Base-by-base conservation (phyloP, 1,140 invertebrate species). In the Aphaenogaster floridana region DNA sequence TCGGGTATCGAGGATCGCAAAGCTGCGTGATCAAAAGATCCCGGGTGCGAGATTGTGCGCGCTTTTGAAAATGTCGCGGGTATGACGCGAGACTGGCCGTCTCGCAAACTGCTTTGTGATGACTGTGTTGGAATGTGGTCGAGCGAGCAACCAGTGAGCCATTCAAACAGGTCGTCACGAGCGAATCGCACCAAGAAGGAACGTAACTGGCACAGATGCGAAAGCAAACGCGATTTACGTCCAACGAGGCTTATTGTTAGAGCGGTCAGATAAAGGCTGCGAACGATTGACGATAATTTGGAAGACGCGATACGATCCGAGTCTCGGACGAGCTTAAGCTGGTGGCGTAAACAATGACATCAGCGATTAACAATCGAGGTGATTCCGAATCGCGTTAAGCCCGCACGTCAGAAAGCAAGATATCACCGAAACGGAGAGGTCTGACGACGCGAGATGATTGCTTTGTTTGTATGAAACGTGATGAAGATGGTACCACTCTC, bases 241-340 rank as follows among this genome's bases (percentile, higher is more conserved):
- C 4, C 36, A 72, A 72, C 21, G 28, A 74, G 17, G 7, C 11
- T 61, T 28, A 28, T 28, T 28, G 28, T 28, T 48, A 21, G 9
- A 54, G 54, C 28, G 21, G 4, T 68, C 34, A 54, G 36, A 54
- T 69, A 39, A 36, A 66, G 28, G 15, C 11, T 45, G 17, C 17
- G 61, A 66, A 45, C 21, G 39, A 28, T 34, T 36, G 28, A 72
- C 28, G 84, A 88, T 59, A 86, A 91, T 88, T 89, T 91, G 91
- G 89, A 93, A 92, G 91, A 93, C 91, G 91, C 87, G 88, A 87
- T 92, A 84, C 88, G 81, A 79, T 34, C 68, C 69, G 81, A 92
- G 86, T 81, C 68, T 69, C 66, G 15, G 59, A 59, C 42, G 72
- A 90, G 54, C 78, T 90, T 86, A 76, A 85, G 90, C 68, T 50